Percentiles rank a stretch among this genome's conserved stretches.
Evolutionary conservation across 2,888 invertebrate species (phyloP).

Genomic region (Pomacea canaliculata): DNA sequence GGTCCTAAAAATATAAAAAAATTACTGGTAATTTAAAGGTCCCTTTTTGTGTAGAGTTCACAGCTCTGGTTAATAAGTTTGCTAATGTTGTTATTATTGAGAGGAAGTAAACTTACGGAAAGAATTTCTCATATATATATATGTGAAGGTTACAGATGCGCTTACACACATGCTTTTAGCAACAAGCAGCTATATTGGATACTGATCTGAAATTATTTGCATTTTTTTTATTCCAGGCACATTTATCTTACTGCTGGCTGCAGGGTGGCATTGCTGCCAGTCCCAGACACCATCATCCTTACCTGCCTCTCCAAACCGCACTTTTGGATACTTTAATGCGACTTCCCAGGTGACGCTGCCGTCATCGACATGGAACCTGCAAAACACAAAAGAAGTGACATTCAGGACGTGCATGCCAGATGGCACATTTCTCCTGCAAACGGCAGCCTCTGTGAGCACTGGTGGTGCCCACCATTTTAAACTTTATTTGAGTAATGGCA

Average conservation of each 20-base stretch:
- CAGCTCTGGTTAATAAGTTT: no score
- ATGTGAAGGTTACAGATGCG: no score
- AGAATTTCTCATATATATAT: no score
- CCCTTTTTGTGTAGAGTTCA: no score
- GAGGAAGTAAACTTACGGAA: no score
- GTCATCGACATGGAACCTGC: conserved; percentile 23
- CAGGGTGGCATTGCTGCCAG: conserved; percentile 2
- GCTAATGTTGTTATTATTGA: no score
- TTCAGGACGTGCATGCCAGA: conserved; percentile 25
- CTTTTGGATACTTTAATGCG: conserved; percentile 24
- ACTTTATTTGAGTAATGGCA: conserved; percentile 16
- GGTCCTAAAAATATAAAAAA: no score
- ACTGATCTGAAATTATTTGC: no score
- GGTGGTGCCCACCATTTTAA: conserved; percentile 7
- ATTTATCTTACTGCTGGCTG: conserved; percentile 24
- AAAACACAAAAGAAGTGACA: conserved; percentile 16
- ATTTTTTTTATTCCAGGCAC: conserved; percentile 2
- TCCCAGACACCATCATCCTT: conserved; percentile 10
- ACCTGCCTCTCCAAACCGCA: not conserved
- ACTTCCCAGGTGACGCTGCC: conserved; percentile 23
- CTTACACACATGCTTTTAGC: no score
- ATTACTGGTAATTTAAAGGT: no score
- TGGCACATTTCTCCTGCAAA: conserved; percentile 24
- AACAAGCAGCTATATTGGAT: no score
- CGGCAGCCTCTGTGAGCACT: conserved; percentile 2